A percentile compares a stretch with the other conserved stretches of the same genome.
Conservation (phyloP, 1,140 invertebrate genomes). For the Lethrus apterus region DNA sequence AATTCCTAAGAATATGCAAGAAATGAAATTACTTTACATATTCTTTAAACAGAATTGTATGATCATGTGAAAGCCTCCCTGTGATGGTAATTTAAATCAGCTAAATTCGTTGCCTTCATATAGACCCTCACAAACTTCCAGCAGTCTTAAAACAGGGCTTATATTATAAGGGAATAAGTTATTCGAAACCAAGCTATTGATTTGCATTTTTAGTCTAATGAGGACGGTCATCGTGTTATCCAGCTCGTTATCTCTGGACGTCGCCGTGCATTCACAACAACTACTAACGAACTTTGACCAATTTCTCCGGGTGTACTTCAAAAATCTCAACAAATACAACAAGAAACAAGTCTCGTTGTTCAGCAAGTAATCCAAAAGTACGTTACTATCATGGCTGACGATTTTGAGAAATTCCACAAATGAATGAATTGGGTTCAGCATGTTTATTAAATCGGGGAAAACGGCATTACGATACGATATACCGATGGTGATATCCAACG, state of each 20-base stretch:
- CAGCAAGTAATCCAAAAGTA: conserved; percentile 78
- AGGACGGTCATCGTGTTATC: conserved; percentile 79
- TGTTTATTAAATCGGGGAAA: conserved; percentile 66
- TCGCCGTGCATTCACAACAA: conserved; percentile 53
- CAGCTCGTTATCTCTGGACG: conserved; percentile 50
- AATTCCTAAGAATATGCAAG: too few relatives aligned
- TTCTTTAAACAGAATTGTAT: too few relatives aligned
- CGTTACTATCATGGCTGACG: conserved; percentile 73
- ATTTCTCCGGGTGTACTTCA: conserved; percentile 78
- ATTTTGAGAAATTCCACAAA: conserved; percentile 78
- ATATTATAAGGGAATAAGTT: conserved; percentile 86
- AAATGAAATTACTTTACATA: too few relatives aligned
- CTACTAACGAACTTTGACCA: conserved; percentile 74
- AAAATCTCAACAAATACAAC: conserved; percentile 73
- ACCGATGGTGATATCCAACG: conserved; percentile 76
- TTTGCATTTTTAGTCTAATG: conserved; percentile 69
- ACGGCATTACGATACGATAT: conserved; percentile 72
- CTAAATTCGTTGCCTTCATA: conserved; percentile 75
- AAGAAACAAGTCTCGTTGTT: conserved; percentile 89
- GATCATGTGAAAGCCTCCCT: too few relatives aligned
- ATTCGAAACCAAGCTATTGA: conserved; percentile 73
- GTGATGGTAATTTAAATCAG: too few relatives aligned
- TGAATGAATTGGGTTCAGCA: conserved; percentile 74
- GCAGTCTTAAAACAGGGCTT: conserved; percentile 71
- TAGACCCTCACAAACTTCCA: conserved; percentile 77